Evolutionary conservation across 2,888 invertebrate genomes (phyloP).

Genomic region (Deroplatys truncata): DNA sequence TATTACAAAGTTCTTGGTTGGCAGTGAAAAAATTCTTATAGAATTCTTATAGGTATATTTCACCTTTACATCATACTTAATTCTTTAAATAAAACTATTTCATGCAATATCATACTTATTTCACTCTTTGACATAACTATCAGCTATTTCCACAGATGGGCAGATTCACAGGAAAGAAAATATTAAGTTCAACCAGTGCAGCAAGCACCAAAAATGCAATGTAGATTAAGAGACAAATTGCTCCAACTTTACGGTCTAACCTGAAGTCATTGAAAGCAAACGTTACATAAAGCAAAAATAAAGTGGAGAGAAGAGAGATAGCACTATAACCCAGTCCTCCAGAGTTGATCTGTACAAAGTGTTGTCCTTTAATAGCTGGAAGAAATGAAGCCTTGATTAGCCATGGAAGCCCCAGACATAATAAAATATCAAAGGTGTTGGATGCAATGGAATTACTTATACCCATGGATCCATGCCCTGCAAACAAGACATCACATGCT

Average conservation of each 20-base stretch:
- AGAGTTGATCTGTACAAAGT: slow-evolving; percentile 63
- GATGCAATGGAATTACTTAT: slow-evolving; percentile 78
- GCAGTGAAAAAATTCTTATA: too few relatives aligned
- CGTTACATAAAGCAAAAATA: slow-evolving; percentile 63
- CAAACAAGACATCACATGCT: slow-evolving; percentile 33
- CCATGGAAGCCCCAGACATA: slow-evolving; percentile 77
- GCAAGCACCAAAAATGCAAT: slow-evolving; percentile 63
- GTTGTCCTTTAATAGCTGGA: slow-evolving; percentile 40
- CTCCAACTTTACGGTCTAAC: slow-evolving; percentile 66
- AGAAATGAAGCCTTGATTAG: slow-evolving; percentile 63
- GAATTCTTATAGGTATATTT: too few relatives aligned
- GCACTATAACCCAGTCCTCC: slow-evolving; percentile 72
- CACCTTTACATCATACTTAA: not conserved
- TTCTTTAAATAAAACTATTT: not conserved
- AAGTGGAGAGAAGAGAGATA: slow-evolving; percentile 66
- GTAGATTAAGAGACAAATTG: slow-evolving; percentile 64
- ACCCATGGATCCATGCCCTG: slow-evolving; percentile 73
- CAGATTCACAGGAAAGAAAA: slow-evolving; percentile 69
- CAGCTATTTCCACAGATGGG: slow-evolving; percentile 42
- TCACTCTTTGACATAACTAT: not conserved
- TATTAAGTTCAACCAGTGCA: slow-evolving; percentile 69
- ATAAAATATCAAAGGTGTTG: slow-evolving; percentile 74
- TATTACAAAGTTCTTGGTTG: too few relatives aligned
- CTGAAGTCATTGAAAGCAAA: slow-evolving; percentile 63
- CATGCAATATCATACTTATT: too few relatives aligned